Conservation (phyloP, 2,888 invertebrate species). For the Carpatolechia fugitivella region DNA sequence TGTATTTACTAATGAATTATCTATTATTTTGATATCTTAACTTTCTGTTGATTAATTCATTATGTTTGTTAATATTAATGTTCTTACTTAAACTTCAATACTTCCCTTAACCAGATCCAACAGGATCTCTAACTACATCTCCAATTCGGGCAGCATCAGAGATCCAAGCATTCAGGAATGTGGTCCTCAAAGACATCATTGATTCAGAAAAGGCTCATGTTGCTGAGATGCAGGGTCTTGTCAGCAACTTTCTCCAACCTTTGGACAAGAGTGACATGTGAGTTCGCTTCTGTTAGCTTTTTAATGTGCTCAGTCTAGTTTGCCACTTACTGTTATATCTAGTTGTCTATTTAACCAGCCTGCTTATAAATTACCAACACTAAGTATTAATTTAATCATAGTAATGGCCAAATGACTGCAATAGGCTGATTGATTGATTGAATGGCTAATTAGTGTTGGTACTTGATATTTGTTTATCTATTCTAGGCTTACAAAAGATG, state of each 20-base stretch:
- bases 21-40: too few species aligned
- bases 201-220: slow-evolving; percentile 96
- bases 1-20: too few species aligned
- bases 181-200: slow-evolving; percentile 92
- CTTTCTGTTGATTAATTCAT: not conserved
- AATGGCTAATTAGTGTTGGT: too few species aligned
- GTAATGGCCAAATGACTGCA: too few species aligned
- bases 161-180: slow-evolving; percentile 88
- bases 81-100: not conserved
- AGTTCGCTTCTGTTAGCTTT: slow-evolving; percentile 49
- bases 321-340: not conserved
- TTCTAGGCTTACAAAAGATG: slow-evolving; percentile 88
- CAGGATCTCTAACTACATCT: slow-evolving; percentile 80
- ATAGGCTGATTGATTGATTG: too few species aligned
- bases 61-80: not conserved
- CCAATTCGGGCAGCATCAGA: slow-evolving; percentile 83
- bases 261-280: slow-evolving; percentile 92
- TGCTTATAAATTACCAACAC: too few species aligned
- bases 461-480: not conserved
- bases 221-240: slow-evolving; percentile 90
- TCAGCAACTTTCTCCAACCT: slow-evolving; percentile 92
- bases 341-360: not conserved
- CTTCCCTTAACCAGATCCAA: slow-evolving; percentile 56
- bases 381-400: too few species aligned
- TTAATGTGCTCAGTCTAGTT: too few species aligned